A percentile compares a stretch with the other conserved stretches of the same genome.
Evolutionary conservation across 2,113 vertebrate species (phyloP).

Genomic region (Amphiprion ocellaris): DNA sequence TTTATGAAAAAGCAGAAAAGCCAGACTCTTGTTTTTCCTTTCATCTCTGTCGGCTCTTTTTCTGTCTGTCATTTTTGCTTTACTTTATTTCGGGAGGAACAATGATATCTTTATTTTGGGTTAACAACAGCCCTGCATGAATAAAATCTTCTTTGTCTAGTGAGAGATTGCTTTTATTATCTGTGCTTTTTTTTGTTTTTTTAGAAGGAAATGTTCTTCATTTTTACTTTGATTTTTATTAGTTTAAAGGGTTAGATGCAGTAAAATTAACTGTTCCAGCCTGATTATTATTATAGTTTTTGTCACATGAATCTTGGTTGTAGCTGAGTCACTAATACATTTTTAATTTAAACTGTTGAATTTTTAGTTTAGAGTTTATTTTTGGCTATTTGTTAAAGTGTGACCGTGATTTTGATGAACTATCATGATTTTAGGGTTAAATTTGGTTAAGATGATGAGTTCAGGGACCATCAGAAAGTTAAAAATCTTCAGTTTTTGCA

Average conservation of each 20-base stretch:
- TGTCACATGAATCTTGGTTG: too few relatives aligned
- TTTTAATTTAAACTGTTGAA: too few relatives aligned
- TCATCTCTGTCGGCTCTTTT: neutral
- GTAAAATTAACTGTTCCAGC: too few relatives aligned
- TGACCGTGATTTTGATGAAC: too few relatives aligned
- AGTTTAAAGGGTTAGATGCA: neutral
- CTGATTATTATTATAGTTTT: too few relatives aligned
- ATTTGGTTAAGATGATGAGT: too few relatives aligned
- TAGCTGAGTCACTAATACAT: too few relatives aligned
- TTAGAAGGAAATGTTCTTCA: neutral
- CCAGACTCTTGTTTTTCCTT: neutral
- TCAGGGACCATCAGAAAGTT: too few relatives aligned
- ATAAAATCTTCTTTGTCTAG: constrained; percentile 39
- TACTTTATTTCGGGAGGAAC: constrained; percentile 12
- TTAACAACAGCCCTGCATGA: constrained; percentile 27
- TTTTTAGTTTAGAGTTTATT: too few relatives aligned
- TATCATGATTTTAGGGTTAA: too few relatives aligned
- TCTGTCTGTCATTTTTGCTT: constrained; percentile 13
- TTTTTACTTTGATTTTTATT: neutral
- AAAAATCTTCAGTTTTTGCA: too few relatives aligned
- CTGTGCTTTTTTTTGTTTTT: neutral
- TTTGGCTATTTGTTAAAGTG: too few relatives aligned
- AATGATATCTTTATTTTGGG: constrained; percentile 27
- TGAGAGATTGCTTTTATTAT: constrained; percentile 20
- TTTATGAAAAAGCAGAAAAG: constrained; percentile 9